Evolutionary conservation across 1,140 invertebrate species (phyloP).

Genomic region (Daktulosphaira vitifoliae): DNA sequence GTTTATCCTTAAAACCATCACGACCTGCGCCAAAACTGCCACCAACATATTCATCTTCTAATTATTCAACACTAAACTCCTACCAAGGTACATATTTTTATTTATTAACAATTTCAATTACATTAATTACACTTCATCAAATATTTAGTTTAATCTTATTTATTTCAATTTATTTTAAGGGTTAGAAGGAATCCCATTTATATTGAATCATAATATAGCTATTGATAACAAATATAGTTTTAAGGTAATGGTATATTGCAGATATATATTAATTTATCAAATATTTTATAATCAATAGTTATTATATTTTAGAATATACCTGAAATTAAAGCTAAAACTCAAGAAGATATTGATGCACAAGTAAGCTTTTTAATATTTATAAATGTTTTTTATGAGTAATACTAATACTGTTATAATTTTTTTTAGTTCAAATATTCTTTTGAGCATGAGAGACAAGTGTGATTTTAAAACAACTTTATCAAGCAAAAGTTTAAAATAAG

Average conservation of each 20-base stretch:
- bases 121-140: not conserved
- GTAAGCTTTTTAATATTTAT: slow-evolving; percentile 9
- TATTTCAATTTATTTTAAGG: slow-evolving; percentile 27
- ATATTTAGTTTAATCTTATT: not conserved
- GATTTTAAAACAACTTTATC: slow-evolving; percentile 4
- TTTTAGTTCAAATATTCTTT: slow-evolving; percentile 15
- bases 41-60: slow-evolving; percentile 23
- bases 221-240: slow-evolving; percentile 9
- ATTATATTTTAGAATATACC: slow-evolving; percentile 25
- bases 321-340: slow-evolving; percentile 17
- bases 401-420: too few relatives aligned
- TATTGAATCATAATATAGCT: slow-evolving; percentile 36
- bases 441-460: slow-evolving; percentile 14
- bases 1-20: slow-evolving; percentile 32
- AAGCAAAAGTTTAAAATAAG: too few relatives aligned
- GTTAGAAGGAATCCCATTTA: slow-evolving; percentile 38
- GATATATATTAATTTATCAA: not conserved
- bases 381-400: not conserved
- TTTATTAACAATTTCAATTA: not conserved
- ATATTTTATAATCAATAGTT: not conserved
- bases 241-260: slow-evolving; percentile 1
- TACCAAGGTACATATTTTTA: slow-evolving; percentile 28
- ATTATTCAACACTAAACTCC: slow-evolving; percentile 34
- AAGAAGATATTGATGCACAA: slow-evolving; percentile 5
- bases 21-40: slow-evolving; percentile 37